Evolutionary conservation across 2,113 vertebrate species (phyloP).

Genomic region (Protobothrops mucrosquamatus): DNA sequence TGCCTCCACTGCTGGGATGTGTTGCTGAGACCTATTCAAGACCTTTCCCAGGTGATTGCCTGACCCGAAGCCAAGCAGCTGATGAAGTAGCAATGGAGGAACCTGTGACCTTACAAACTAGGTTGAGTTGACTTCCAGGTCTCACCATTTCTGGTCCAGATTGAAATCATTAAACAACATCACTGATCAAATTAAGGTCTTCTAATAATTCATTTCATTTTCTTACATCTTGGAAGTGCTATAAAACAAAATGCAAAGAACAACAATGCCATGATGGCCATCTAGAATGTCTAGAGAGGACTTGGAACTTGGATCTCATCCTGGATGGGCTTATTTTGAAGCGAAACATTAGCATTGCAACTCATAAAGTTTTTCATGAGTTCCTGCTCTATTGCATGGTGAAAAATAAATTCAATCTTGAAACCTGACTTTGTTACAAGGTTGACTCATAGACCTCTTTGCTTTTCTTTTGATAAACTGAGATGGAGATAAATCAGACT

Average conservation of each 20-base stretch:
- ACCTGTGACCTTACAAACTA: background rate
- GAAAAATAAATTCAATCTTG: background rate
- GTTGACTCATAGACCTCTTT: background rate
- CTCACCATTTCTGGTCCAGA: too few species aligned
- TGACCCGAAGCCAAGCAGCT: background rate
- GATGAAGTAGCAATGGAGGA: background rate
- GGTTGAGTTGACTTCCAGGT: background rate
- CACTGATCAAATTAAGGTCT: too few species aligned
- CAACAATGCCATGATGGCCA: too few species aligned
- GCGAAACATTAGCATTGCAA: too few species aligned
- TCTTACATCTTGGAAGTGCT: too few species aligned
- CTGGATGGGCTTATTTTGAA: too few species aligned
- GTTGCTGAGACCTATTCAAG: conserved; percentile 1
- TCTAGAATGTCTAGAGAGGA: too few species aligned
- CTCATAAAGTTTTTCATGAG: background rate
- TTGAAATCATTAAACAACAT: too few species aligned
- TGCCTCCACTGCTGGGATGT: fast-evolving
- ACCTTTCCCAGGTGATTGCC: background rate
- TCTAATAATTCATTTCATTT: too few species aligned
- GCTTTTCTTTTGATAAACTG: background rate
- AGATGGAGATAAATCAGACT: too few species aligned
- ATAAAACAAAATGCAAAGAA: too few species aligned
- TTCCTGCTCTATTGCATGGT: background rate
- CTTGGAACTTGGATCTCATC: too few species aligned
- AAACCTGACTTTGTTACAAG: background rate